Evolutionary conservation across 1,140 invertebrate species (phyloP).

Genomic region (Drosophila subobscura): DNA sequence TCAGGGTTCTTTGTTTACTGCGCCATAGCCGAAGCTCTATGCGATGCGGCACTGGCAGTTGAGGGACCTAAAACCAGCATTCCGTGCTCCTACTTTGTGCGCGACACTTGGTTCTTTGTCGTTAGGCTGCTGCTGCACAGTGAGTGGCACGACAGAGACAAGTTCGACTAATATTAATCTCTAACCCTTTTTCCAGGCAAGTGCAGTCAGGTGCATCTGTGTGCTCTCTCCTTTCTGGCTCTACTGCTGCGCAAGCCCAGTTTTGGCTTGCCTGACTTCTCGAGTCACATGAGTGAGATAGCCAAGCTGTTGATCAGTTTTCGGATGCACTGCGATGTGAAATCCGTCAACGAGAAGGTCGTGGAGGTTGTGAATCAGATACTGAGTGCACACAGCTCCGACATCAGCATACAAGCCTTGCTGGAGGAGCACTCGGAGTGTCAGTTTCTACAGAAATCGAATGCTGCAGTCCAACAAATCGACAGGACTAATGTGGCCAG

Average conservation of each 20-base stretch:
- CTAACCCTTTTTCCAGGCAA: constrained; percentile 24
- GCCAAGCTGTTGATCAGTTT: constrained; percentile 49
- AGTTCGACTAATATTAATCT: not conserved
- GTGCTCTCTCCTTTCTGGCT: constrained; percentile 36
- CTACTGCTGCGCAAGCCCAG: constrained; percentile 34
- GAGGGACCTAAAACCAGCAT: not conserved
- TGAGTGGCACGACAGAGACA: constrained; percentile 14
- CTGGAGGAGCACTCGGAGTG: constrained; percentile 53
- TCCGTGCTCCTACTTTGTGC: constrained; percentile 46
- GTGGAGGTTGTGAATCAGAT: constrained; percentile 14
- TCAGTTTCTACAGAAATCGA: constrained; percentile 31
- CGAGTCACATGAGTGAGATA: constrained; percentile 45
- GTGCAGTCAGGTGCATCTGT: constrained; percentile 38
- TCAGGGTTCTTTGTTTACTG: constrained; percentile 59
- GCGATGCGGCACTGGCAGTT: constrained; percentile 27
- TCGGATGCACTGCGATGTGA: constrained; percentile 10
- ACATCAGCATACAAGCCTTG: constrained; percentile 35
- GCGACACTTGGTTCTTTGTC: constrained; percentile 64
- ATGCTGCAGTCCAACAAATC: not conserved
- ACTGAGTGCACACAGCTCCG: constrained; percentile 5
- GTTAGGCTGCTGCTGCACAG: constrained; percentile 45
- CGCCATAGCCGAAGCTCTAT: constrained; percentile 52
- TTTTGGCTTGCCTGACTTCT: not conserved
- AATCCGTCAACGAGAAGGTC: constrained; percentile 13
- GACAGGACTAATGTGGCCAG: not conserved